Conservation (phyloP, 2,888 invertebrate species). For the Macrophya annulata region DNA sequence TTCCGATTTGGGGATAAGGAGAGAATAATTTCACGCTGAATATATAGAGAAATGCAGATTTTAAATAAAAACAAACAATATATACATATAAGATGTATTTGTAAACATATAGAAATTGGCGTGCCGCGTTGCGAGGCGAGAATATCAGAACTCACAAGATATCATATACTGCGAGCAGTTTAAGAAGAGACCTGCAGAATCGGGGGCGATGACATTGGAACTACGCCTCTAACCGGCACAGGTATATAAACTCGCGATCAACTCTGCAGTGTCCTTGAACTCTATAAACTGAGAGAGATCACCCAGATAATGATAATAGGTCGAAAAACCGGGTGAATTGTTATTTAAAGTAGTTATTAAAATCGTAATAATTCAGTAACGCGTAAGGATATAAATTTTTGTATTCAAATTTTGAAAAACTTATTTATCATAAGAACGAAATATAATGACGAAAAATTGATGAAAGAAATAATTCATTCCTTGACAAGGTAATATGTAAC, state of each 20-base stretch:
- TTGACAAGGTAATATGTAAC: neutral
- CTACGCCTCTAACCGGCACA: slow-evolving; percentile 45
- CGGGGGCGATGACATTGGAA: slow-evolving; percentile 51
- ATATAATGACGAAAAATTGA: neutral
- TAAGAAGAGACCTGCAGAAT: slow-evolving; percentile 47
- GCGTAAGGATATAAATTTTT: too few relatives aligned
- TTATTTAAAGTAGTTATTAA: neutral
- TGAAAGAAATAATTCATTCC: neutral
- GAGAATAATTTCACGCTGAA: neutral
- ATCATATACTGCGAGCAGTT: slow-evolving; percentile 35
- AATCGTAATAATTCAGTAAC: neutral
- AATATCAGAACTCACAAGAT: slow-evolving; percentile 23
- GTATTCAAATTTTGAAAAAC: too few relatives aligned
- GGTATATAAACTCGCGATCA: slow-evolving; percentile 45
- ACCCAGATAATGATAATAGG: neutral
- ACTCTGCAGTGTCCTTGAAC: slow-evolving; percentile 43
- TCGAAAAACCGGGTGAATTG: neutral
- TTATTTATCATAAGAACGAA: too few relatives aligned
- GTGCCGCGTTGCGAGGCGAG: neutral
- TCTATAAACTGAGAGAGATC: slow-evolving; percentile 26
- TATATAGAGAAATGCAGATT: neutral
- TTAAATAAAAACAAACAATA: neutral
- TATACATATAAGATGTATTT: neutral
- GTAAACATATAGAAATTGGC: neutral
- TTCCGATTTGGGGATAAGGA: neutral